A percentile compares a stretch with the other conserved stretches of the same genome.
Conservation (phyloP, 2,113 vertebrate species). For the Toxotes chatareus region DNA sequence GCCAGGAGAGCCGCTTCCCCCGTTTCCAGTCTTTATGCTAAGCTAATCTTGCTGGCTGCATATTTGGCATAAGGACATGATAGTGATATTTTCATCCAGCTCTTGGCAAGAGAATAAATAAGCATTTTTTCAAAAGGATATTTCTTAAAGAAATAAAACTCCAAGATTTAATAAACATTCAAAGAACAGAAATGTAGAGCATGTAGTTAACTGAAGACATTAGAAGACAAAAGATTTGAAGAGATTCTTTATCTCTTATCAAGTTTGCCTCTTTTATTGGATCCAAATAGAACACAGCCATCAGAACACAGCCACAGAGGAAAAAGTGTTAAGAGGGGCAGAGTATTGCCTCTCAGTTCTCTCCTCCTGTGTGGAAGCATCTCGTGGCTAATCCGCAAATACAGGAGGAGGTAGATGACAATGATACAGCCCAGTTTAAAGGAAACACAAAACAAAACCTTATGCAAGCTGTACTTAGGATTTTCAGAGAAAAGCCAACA, state of each 20-base stretch:
- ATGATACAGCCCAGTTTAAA: slow-evolving; percentile 34
- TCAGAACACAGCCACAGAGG: neutral
- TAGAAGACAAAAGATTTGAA: neutral
- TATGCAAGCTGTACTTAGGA: slow-evolving; percentile 18
- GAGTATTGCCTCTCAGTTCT: neutral
- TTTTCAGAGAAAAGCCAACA: slow-evolving; percentile 26
- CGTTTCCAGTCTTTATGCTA: no score
- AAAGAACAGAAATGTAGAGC: neutral
- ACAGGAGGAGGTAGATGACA: slow-evolving; percentile 35
- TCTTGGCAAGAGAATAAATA: neutral
- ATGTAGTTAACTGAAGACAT: neutral
- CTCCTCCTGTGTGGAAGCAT: slow-evolving; percentile 10
- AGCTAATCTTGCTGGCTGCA: no score
- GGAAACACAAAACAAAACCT: slow-evolving; percentile 35
- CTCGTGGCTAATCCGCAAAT: slow-evolving; percentile 42
- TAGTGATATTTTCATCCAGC: neutral
- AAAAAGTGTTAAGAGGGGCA: slow-evolving; percentile 25
- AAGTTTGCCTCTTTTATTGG: neutral
- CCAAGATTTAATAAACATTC: neutral
- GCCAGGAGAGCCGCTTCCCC: no score
- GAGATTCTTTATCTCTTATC: neutral
- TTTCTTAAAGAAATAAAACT: neutral
- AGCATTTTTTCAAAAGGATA: neutral
- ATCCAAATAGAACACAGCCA: neutral
- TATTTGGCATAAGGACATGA: neutral